Evolutionary conservation across 2,888 invertebrate genomes (phyloP).

Genomic region (Bombylius discolor): DNA sequence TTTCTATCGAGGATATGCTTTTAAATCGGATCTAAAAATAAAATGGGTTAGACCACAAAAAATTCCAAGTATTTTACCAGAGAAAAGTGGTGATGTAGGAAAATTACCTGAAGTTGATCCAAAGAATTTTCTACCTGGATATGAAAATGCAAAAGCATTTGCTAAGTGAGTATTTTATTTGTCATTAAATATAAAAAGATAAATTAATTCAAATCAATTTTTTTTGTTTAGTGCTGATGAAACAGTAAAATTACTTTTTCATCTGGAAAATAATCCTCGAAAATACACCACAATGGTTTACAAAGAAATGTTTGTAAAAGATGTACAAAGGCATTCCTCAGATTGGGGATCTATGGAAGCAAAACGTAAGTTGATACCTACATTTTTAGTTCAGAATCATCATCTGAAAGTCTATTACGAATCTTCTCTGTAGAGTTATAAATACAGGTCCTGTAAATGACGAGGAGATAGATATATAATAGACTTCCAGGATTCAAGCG

Average conservation of each 20-base stretch:
- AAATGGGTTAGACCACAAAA: slow-evolving; percentile 65
- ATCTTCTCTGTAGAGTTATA: too few species aligned
- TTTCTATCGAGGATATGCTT: slow-evolving; percentile 33
- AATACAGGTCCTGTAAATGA: too few species aligned
- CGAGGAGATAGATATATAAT: too few species aligned
- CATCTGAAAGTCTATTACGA: too few species aligned
- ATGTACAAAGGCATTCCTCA: slow-evolving; percentile 55
- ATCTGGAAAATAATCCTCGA: slow-evolving; percentile 50
- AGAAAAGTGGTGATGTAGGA: slow-evolving; percentile 58
- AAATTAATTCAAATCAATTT: background rate
- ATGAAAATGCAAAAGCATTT: slow-evolving; percentile 52
- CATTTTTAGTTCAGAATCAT: too few species aligned
- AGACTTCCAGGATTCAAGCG: too few species aligned
- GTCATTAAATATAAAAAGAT: background rate
- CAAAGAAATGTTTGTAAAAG: slow-evolving; percentile 41
- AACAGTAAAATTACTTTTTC: slow-evolving; percentile 55
- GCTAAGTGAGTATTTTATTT: slow-evolving; percentile 40
- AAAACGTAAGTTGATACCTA: slow-evolving; percentile 41
- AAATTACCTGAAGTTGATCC: slow-evolving; percentile 42
- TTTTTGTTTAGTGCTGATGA: slow-evolving; percentile 48
- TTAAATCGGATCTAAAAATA: slow-evolving; percentile 54
- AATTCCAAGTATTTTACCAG: slow-evolving; percentile 49
- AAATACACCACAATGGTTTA: slow-evolving; percentile 41
- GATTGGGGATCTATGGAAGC: slow-evolving; percentile 60
- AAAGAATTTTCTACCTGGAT: slow-evolving; percentile 40